phyloP scores from a whole-genome alignment of 2,113 vertebrate species.

The Sorex araneus region DNA sequence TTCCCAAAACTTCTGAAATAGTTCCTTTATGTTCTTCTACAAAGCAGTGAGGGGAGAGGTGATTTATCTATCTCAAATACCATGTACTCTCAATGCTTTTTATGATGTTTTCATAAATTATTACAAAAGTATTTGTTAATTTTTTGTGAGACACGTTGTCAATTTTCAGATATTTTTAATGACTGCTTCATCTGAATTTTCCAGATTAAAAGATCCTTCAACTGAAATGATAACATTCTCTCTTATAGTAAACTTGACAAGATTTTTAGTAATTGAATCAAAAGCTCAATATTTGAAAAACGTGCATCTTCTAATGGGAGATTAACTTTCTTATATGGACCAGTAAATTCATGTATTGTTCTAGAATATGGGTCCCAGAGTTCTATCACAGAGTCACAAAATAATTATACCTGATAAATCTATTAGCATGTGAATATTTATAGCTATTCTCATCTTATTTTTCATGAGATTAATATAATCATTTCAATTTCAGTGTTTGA shows the following conservation, averaged over 20 bases:
- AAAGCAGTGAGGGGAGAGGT: background rate
- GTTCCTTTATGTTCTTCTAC: background rate
- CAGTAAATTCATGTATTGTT: background rate
- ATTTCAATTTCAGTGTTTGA: background rate
- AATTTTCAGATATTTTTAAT: background rate
- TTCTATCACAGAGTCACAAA: background rate
- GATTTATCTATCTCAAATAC: background rate
- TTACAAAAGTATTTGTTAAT: background rate
- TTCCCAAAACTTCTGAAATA: background rate
- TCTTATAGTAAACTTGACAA: no score
- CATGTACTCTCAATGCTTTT: background rate
- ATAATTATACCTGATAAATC: background rate
- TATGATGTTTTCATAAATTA: background rate
- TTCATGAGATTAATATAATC: background rate
- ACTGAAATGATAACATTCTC: no score
- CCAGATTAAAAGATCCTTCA: background rate
- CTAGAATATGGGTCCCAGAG: background rate
- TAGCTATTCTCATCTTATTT: background rate
- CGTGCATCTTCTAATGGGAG: background rate
- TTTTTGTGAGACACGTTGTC: background rate
- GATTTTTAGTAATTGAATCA: slow-evolving; percentile 5
- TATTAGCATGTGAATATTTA: background rate
- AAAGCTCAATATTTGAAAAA: background rate
- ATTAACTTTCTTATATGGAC: background rate
- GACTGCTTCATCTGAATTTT: background rate